These are phyloP conservation scores for Planococcus citri DNA, from an alignment of 1,140 invertebrate genomes.

Conservation along the genomic window DNA sequence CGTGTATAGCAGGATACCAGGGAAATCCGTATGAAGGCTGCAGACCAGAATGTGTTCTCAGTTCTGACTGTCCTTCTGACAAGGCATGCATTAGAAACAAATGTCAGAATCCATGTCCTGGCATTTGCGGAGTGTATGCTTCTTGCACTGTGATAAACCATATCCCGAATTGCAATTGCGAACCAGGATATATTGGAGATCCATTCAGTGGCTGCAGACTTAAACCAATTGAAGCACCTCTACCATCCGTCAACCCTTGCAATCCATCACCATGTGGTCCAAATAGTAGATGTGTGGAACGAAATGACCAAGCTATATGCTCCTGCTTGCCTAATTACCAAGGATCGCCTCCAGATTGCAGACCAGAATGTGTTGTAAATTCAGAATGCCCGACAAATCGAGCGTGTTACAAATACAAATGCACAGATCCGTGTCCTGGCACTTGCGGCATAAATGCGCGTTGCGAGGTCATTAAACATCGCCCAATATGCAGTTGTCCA, in stretches of 20 bases:
- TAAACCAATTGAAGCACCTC: constrained; percentile 30
- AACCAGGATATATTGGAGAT: constrained; percentile 37
- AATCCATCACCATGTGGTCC: constrained; percentile 64
- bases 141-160: constrained; percentile 46
- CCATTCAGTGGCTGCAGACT: constrained; percentile 36
- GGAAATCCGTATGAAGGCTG: constrained; percentile 42
- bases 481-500: constrained; percentile 37
- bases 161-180: constrained; percentile 49
- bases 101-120: constrained; percentile 43
- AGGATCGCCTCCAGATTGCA: constrained; percentile 57
- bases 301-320: constrained; percentile 51
- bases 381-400: constrained; percentile 55
- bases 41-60: constrained; percentile 43
- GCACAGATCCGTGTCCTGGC: constrained; percentile 45
- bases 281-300: constrained; percentile 52
- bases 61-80: constrained; percentile 42
- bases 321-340: constrained; percentile 54
- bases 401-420: constrained; percentile 45
- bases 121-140: constrained; percentile 39
- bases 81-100: constrained; percentile 35
- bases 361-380: constrained; percentile 63
- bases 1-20: constrained; percentile 46
- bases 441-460: constrained; percentile 42
- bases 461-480: constrained; percentile 41
- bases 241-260: constrained; percentile 48